Base-by-base conservation (phyloP, 2,797 vertebrate genomes). In the Novumbra hubbsi region DNA sequence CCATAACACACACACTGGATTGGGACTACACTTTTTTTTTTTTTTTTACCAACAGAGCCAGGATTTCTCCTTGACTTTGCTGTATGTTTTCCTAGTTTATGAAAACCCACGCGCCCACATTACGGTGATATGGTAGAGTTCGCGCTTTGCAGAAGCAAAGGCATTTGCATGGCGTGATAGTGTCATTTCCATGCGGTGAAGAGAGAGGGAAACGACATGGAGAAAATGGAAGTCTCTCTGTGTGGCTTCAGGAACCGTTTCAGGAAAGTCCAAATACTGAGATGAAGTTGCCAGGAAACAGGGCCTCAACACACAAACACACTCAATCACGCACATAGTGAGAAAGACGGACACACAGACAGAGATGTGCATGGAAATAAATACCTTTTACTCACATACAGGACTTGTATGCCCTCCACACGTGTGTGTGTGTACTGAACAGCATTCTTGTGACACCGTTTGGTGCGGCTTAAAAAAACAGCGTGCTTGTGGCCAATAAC, bases 161-260 rank as follows among this genome's bases (percentile, higher is more conserved):
- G 38, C 12, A 38, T 76, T 76, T 72, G 75, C 75, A 69, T 72
- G 64, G 14, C 17, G 41, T 24, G 45, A 24, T 38, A 38, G 28
- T 69, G 28, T 69, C 1, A 28, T 76, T 73, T 63, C 32, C 52
- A 69, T 73, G 34, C 27, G 2, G 28, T 24, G 62, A 52, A 60
- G 17, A 45, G 30, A 66, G 41, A 52, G 30, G 9, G 12, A 27
- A 27, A 50, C 16, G 24, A 49, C 38, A 30, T 6, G 16, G n/a
- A 64, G 30, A 32, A 28, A 64, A 64, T 16, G 15, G 28, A 64
- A 64, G 27, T 27, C 4, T 62, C 21, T 8, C 50, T 57, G n/a
- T 60, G 21, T 60, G 21, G 9, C 21, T 5, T 12, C 11, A 27
- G 55, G 21, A 60, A 24, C 9, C 21, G 14, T 27, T 64, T 30